Conservation (phyloP, 2,797 vertebrate species). For the Prunella strophiata region DNA sequence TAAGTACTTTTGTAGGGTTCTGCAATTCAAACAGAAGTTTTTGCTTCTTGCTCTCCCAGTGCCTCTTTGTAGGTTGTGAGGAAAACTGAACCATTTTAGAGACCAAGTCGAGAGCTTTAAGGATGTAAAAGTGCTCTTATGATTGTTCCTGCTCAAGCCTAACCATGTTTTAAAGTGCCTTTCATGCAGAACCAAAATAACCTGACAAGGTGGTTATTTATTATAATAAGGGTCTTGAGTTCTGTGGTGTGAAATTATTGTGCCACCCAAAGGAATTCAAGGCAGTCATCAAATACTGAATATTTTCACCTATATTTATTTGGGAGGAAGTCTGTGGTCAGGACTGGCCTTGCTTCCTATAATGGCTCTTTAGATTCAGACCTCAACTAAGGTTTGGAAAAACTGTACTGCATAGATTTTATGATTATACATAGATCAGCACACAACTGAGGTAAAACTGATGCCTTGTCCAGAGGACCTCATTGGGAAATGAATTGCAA, state of each 20-base stretch:
- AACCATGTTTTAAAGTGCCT: not conserved
- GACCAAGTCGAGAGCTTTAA: not conserved
- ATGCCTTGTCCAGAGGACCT: not conserved
- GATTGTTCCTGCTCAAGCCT: not conserved
- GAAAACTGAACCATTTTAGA: not conserved
- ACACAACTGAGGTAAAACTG: not conserved
- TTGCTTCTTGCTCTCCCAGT: not conserved
- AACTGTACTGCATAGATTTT: not conserved
- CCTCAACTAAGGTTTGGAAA: not conserved
- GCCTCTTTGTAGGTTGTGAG: not conserved
- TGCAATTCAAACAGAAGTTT: not conserved
- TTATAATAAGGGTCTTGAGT: not conserved
- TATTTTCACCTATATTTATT: constrained; percentile 30
- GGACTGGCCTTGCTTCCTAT: not conserved
- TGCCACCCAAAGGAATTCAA: not conserved
- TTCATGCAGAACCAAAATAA: not conserved
- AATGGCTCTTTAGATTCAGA: constrained; percentile 38
- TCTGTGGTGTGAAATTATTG: constrained; percentile 23
- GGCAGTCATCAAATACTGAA: constrained; percentile 1
- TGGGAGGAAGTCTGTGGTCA: constrained; percentile 41
- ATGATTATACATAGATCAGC: not conserved
- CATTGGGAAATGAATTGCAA: not conserved
- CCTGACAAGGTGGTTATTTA: not conserved
- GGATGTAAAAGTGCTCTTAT: not conserved
- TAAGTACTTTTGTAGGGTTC: not conserved